Evolutionary conservation across 1,140 invertebrate genomes (phyloP).

Genomic region (Caenorhabditis inopinata): DNA sequence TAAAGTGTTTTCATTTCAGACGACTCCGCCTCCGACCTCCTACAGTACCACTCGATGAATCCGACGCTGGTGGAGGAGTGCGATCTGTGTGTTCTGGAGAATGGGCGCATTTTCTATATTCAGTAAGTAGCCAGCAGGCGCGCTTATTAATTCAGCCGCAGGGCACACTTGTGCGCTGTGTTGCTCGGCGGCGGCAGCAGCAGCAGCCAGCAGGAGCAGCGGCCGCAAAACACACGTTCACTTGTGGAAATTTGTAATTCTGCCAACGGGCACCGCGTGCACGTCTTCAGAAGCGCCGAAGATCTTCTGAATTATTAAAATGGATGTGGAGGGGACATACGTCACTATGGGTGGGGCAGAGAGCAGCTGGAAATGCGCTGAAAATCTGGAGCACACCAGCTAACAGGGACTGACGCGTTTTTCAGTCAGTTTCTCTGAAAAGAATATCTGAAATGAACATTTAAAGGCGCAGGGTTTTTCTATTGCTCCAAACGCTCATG

Average conservation of each 20-base stretch:
- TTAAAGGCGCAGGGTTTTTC: too few relatives aligned
- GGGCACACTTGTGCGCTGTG: background rate
- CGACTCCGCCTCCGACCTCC: background rate
- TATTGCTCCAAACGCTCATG: too few relatives aligned
- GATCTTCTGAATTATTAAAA: slow-evolving; percentile 16
- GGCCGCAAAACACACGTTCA: too few relatives aligned
- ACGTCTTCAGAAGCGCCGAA: too few relatives aligned
- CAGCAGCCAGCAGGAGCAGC: too few relatives aligned
- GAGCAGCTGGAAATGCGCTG: background rate
- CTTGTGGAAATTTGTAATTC: too few relatives aligned
- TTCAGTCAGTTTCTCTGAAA: too few relatives aligned
- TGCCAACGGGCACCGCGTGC: too few relatives aligned
- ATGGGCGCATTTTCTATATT: slow-evolving; percentile 50
- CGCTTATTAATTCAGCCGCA: background rate
- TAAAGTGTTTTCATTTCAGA: background rate
- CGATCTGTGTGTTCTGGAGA: slow-evolving; percentile 48
- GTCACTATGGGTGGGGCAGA: background rate
- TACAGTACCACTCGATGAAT: slow-evolving; percentile 19
- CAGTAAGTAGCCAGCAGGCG: too few relatives aligned
- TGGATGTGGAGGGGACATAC: background rate
- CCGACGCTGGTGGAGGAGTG: slow-evolving; percentile 37
- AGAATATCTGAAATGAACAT: too few relatives aligned
- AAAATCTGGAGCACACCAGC: background rate
- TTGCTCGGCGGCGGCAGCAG: background rate
- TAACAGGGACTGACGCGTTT: too few relatives aligned